A percentile compares a stretch with the other conserved stretches of the same genome.
These are phyloP conservation scores for Eidolon dupreanum DNA, from an alignment of 2,797 vertebrate genomes.

Conservation along the genomic window DNA sequence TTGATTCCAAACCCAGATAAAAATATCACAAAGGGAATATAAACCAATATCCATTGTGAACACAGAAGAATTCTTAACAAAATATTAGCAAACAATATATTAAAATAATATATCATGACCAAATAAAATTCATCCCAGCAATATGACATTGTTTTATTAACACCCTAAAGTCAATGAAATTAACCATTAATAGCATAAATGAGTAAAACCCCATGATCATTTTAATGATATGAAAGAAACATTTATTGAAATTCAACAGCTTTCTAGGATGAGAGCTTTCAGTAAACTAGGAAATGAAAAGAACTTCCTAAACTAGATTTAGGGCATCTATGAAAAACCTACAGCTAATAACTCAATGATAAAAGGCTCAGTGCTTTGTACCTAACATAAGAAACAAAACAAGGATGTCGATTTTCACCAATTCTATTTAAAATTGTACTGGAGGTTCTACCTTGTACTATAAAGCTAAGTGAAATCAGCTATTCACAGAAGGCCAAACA, in stretches of 20 bases:
- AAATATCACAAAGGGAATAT: too few species aligned
- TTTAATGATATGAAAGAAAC: not conserved
- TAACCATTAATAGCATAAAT: not conserved
- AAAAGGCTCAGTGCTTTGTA: not conserved
- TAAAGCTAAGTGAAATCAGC: not conserved
- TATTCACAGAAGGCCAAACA: not conserved
- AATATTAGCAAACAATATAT: too few species aligned
- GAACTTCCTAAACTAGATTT: not conserved
- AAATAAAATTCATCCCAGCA: not conserved
- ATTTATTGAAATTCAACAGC: not conserved
- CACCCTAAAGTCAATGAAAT: not conserved
- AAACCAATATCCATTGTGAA: too few species aligned
- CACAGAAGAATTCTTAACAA: too few species aligned
- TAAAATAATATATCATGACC: not conserved
- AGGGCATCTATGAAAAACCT: not conserved
- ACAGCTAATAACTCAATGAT: not conserved
- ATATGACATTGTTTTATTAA: not conserved
- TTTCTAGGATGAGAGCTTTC: not conserved
- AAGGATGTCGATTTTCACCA: not conserved
- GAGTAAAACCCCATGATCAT: not conserved
- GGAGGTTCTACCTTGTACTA: not conserved
- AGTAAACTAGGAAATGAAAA: not conserved
- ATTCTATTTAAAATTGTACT: not conserved
- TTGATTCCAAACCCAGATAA: too few species aligned
- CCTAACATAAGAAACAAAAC: not conserved